These are phyloP conservation scores for Drosophila sordidapex DNA, from an alignment of 2,888 invertebrate genomes.

Conservation along the genomic window DNA sequence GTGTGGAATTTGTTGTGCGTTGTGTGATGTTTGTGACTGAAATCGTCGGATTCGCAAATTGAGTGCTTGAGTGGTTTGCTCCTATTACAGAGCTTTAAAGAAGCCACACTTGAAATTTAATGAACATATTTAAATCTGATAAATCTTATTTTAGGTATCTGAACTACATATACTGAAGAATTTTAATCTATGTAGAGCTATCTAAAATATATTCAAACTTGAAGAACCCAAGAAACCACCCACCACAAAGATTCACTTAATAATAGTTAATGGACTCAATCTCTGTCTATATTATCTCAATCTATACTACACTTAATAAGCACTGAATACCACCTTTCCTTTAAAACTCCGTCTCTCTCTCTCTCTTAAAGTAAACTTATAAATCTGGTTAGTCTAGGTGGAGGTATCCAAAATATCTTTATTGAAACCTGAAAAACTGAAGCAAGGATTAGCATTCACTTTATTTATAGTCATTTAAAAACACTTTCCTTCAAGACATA, in stretches of 20 bases:
- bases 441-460: no score
- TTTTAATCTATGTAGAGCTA: background rate
- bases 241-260: background rate
- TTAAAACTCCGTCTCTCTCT: background rate
- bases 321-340: background rate
- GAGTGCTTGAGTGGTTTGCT: background rate
- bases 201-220: background rate
- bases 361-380: background rate
- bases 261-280: background rate
- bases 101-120: background rate
- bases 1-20: constrained; percentile 20
- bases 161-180: background rate
- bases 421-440: no score
- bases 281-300: no score
- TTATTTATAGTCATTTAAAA: no score
- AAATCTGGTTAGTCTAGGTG: background rate
- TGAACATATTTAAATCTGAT: background rate
- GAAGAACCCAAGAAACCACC: background rate
- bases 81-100: background rate
- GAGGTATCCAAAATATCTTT: no score
- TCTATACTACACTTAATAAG: background rate
- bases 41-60: background rate
- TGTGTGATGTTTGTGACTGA: background rate
- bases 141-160: background rate
- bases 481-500: no score